Conservation (phyloP, 1,140 invertebrate species). For the Marisa cornuarietis region DNA sequence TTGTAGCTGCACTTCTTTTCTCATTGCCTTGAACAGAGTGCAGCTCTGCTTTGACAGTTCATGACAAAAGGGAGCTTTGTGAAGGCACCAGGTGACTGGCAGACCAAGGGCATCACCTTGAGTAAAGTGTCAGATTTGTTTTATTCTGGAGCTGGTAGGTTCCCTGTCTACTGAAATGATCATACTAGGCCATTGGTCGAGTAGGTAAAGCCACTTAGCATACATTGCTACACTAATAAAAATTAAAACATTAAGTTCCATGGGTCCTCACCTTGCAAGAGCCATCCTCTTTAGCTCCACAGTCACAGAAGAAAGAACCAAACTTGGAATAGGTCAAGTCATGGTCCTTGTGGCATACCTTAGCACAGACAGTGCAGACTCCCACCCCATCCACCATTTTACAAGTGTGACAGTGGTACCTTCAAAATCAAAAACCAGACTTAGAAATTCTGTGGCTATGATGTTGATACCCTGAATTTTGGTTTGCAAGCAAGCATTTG, state of each 20-base stretch:
- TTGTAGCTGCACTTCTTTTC: too few relatives aligned
- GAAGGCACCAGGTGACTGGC: too few relatives aligned
- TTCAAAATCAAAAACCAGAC: slow-evolving; percentile 25
- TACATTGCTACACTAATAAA: background rate
- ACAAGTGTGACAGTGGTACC: slow-evolving; percentile 98
- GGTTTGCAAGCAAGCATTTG: too few relatives aligned
- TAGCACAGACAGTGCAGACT: slow-evolving; percentile 95
- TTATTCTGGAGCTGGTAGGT: too few relatives aligned
- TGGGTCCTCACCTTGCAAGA: slow-evolving; percentile 72
- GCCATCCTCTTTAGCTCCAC: slow-evolving; percentile 93
- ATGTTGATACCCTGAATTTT: too few relatives aligned
- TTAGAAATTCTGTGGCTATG: too few relatives aligned
- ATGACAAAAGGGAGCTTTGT: too few relatives aligned
- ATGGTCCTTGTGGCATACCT: slow-evolving; percentile 95
- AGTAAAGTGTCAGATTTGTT: too few relatives aligned
- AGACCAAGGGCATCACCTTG: too few relatives aligned
- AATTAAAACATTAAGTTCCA: slow-evolving; percentile 60
- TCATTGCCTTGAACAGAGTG: too few relatives aligned
- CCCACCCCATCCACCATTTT: slow-evolving; percentile 98
- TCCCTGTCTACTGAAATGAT: too few relatives aligned
- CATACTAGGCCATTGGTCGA: background rate
- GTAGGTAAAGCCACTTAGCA: background rate
- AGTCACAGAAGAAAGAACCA: slow-evolving; percentile 99
- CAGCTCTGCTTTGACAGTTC: too few relatives aligned
- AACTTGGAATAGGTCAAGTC: slow-evolving; percentile 98